phyloP scores from a whole-genome alignment of 2,797 vertebrate species.

The Platyrinchus mystaceus region DNA sequence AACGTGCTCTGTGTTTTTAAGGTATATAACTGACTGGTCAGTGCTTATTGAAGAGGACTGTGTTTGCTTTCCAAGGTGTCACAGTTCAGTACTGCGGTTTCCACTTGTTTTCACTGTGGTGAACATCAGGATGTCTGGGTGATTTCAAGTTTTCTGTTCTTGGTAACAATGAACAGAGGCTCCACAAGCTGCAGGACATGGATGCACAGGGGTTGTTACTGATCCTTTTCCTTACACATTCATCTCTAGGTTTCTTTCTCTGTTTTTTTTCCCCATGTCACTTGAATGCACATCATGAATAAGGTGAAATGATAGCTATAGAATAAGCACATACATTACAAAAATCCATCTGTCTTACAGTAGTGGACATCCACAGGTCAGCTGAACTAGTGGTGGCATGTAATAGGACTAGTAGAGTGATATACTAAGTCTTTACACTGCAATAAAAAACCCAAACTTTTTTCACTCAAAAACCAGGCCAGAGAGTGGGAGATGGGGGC shows the following conservation, averaged over 20 bases:
- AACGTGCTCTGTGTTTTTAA: background rate
- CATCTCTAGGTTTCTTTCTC: background rate
- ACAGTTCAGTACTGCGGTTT: background rate
- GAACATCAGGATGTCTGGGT: background rate
- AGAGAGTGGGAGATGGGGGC: background rate
- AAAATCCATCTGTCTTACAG: background rate
- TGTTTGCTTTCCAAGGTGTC: background rate
- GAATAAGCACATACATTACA: background rate
- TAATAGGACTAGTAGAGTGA: background rate
- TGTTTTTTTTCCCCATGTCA: background rate
- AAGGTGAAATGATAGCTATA: background rate
- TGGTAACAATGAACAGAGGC: background rate
- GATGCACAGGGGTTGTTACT: background rate
- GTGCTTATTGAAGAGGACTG: background rate
- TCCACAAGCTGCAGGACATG: background rate
- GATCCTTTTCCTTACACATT: background rate
- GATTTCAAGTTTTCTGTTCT: background rate
- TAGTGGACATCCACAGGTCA: background rate
- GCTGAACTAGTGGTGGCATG: background rate
- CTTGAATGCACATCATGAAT: background rate
- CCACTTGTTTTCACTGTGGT: background rate
- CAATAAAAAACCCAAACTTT: background rate
- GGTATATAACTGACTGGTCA: background rate
- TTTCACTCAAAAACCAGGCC: background rate
- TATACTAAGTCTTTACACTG: background rate